phyloP scores from a whole-genome alignment of 2,113 vertebrate species.

The Ellobius talpinus region DNA sequence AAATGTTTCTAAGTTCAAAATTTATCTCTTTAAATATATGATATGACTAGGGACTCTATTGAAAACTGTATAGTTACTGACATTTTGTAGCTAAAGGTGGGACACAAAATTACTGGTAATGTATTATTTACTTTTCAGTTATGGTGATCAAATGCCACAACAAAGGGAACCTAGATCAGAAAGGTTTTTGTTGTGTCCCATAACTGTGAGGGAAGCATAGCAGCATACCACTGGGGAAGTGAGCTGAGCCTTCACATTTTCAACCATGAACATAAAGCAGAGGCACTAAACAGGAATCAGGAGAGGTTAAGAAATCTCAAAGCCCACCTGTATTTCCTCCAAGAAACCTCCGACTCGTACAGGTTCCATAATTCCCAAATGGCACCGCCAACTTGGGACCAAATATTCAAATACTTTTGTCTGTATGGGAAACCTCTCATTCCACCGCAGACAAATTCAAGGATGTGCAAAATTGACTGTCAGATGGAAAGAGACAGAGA shows the following conservation, averaged over 20 bases:
- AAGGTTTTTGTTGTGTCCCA: no score
- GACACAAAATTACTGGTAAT: background rate
- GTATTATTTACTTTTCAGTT: background rate
- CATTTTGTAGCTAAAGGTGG: background rate
- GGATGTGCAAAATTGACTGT: rapidly evolving
- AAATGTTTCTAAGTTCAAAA: background rate
- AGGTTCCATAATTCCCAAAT: background rate
- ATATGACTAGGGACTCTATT: background rate
- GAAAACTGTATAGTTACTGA: background rate
- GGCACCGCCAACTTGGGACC: background rate
- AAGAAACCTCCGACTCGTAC: background rate
- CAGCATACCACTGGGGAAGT: background rate
- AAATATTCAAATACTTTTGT: background rate
- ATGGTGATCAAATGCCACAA: background rate
- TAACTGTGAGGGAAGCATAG: background rate
- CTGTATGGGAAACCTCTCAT: background rate
- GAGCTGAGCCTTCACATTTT: background rate
- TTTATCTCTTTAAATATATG: background rate
- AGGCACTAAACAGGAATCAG: background rate
- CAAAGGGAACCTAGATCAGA: background rate
- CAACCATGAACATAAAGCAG: background rate
- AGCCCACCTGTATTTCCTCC: background rate
- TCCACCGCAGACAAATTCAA: background rate
- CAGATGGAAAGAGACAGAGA: background rate
- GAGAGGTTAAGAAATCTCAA: no score